Evolutionary conservation across 2,797 vertebrate genomes (phyloP), one percentile per base, ranked within the genome.

Genomic region (Philypnodon macrostomus): DNA sequence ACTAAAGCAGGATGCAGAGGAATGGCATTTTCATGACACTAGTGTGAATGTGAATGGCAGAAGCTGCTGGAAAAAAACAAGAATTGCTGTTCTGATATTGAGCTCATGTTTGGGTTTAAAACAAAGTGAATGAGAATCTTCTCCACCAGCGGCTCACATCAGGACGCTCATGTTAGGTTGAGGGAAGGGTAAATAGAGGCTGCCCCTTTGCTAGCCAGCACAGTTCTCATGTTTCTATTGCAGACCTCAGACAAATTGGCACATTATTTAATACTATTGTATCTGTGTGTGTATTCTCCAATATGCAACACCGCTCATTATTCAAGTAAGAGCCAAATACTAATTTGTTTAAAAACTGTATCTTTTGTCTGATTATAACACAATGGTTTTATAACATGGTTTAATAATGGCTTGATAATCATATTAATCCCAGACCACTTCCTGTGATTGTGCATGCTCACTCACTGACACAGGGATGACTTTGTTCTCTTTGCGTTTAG

Each of bases 161-260:
- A 73, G n/a, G n/a, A 21, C 21, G n/a, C 58, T 34, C 26, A 41
- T 70, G 75, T 80, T 81, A 73, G 61, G 61, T 49, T 1, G 14
- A 38, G 53, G 21, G 36, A 56, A 77, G 30, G 7, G 54, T 80
- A 84, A 85, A 86, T 83, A 81, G 52, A 54, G 70, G 78, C 52
- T 50, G 53, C 5, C 16, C 46, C 16, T 53, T 23, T 15, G 26
- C 51, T 48, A 50, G 44, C 40, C 44, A 13, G 35, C 50, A 29
- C 3, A 2, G 11, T 41, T 46, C 18, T 46, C 16, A 34, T n/a
- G 40, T 2, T 52, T 18, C 42, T 56, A 50, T 47, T 9, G 10
- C 30, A 6, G 36, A 34, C 5, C n/a, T 63, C 31, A 39, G 17
- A 47, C 59, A 21, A 61, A 61, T 38, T 19, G 9, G 14, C 19